Evolutionary conservation across 2,113 vertebrate species (phyloP), one percentile per base, ranked within the genome.

Genomic region (Mormyrus lacerda): DNA sequence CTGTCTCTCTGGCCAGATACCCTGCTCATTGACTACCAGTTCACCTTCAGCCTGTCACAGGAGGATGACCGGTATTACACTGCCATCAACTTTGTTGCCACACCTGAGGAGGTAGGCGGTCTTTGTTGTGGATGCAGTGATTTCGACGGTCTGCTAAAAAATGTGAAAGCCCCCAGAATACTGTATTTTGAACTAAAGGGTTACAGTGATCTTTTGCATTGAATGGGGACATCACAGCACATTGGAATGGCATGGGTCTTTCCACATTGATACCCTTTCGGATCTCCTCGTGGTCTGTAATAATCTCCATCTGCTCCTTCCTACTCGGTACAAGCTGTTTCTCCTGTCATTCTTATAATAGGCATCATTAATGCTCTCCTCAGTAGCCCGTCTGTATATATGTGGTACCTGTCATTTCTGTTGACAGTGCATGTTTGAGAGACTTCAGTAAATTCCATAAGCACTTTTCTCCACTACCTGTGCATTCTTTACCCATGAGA

Each of bases 1-100:
- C 0, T 90, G 92, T 89, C 92, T 69, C 92, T 69, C 90, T 85
- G 55, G 69, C 0, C 93, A 99, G 98, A 99, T 93, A 99, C 98
- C 11, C 96, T 99, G 39, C 97, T 99, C 90, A 99, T 99, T 87
- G 98, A 99, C 95, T 99, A 99, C 94, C 98, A 99, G 97, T 99
- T 99, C 95, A 99, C 98, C 94, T 99, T 99, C 96, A 99, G 98
- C 93, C 96, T 99, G 85, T 99, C 98, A 48, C 98, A 99, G 93
- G 98, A 99, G 94, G 98, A 99, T 24, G 98, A 99, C 92, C 97
- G 97, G 55, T 97, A 99, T 93, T 99, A 99, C 93, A 99, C 98
- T 42, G 98, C 98, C 89, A 99, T 99, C 95, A 99, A 99, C 96
- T 99, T 99, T 84, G 98, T 99, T 92, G 98, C 98, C 65, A 99